phyloP scores from a whole-genome alignment of 2,113 vertebrate species.

The Vombatus ursinus region DNA sequence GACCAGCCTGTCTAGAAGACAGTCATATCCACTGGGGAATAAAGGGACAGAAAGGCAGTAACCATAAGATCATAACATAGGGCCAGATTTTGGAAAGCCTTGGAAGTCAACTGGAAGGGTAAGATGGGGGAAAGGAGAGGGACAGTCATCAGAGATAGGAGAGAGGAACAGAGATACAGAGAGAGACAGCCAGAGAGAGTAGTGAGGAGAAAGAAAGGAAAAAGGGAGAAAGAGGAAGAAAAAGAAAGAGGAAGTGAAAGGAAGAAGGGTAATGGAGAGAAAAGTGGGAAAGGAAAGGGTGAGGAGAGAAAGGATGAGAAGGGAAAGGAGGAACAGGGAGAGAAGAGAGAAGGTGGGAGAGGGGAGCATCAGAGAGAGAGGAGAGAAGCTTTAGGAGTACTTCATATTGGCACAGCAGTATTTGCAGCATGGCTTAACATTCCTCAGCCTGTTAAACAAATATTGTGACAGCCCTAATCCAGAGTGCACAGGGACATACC shows the following conservation, averaged over 20 bases:
- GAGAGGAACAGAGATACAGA: neutral
- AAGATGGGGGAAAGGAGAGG: neutral
- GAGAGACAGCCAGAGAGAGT: too few species aligned
- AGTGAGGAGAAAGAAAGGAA: too few species aligned
- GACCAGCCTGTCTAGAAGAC: neutral
- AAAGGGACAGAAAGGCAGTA: neutral
- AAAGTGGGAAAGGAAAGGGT: too few species aligned
- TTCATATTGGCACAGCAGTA: slow-evolving; percentile 74
- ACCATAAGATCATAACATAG: neutral
- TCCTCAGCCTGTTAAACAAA: slow-evolving; percentile 81
- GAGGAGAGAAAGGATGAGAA: neutral
- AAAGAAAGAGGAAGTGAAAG: neutral
- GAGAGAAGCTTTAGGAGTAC: slow-evolving; percentile 55
- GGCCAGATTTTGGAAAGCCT: neutral
- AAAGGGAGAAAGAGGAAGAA: too few species aligned
- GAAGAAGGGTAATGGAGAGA: neutral
- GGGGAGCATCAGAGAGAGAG: neutral
- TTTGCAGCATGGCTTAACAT: slow-evolving; percentile 81
- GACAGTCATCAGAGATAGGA: neutral
- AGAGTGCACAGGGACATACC: slow-evolving; percentile 75
- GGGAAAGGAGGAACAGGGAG: neutral
- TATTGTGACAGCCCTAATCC: slow-evolving; percentile 83
- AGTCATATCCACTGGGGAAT: neutral
- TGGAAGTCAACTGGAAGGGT: neutral
- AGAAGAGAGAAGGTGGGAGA: neutral